Conservation (phyloP, 2,113 vertebrate genomes). For the Dicerorhinus sumatrensis region DNA sequence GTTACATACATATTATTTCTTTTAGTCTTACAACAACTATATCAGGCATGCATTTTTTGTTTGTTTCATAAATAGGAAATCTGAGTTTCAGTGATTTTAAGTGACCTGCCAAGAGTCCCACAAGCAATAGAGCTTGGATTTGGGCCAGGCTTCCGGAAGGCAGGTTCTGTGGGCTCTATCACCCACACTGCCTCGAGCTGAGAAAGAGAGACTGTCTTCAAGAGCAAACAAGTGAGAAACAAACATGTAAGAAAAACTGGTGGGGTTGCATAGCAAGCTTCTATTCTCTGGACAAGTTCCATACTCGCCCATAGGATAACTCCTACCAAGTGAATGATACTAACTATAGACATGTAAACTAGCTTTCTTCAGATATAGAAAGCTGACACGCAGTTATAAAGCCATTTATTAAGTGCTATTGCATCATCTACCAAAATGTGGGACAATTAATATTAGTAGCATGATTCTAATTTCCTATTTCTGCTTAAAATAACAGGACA, state of each 20-base stretch:
- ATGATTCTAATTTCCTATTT: background rate
- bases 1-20: background rate
- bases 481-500: background rate
- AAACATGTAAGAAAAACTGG: rapidly evolving
- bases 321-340: background rate
- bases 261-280: background rate
- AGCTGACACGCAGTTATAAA: background rate
- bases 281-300: no score
- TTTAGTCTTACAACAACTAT: background rate
- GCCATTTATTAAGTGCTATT: background rate
- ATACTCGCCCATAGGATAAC: background rate
- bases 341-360: background rate
- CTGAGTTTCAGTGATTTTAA: background rate
- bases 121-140: background rate
- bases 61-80: background rate
- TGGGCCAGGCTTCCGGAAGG: background rate
- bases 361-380: background rate
- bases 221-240: background rate
- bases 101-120: background rate
- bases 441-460: background rate
- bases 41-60: background rate
- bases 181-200: background rate
- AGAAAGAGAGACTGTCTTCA: background rate
- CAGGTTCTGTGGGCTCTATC: rapidly evolving
- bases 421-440: background rate